Evolutionary conservation across 2,113 vertebrate species (phyloP).

Genomic region (Thermophis baileyi): DNA sequence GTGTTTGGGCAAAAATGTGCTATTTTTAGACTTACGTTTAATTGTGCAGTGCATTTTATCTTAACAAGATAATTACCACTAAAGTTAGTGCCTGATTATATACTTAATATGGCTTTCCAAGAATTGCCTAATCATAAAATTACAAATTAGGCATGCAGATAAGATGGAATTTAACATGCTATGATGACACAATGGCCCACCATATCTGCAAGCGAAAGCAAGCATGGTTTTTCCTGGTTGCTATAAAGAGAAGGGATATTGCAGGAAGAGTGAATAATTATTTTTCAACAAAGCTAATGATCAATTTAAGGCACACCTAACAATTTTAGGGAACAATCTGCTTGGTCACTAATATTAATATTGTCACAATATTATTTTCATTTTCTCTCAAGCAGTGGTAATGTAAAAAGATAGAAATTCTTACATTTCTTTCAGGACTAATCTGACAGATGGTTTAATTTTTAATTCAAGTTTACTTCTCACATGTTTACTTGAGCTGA

Average conservation of each 20-base stretch:
- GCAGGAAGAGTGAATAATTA: neutral
- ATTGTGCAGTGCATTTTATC: constrained; percentile 48
- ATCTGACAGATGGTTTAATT: neutral
- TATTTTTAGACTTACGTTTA: constrained; percentile 39
- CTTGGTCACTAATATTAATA: neutral
- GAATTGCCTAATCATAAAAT: constrained; percentile 64
- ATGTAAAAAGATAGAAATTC: neutral
- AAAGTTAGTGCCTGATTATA: constrained; percentile 53
- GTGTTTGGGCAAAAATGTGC: neutral
- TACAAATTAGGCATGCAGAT: constrained; percentile 61
- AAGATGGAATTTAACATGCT: constrained; percentile 59
- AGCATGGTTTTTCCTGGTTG: constrained; percentile 38
- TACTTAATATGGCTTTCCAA: constrained; percentile 56
- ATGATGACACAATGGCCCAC: constrained; percentile 54
- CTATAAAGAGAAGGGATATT: neutral
- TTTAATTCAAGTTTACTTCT: neutral
- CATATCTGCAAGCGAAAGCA: constrained; percentile 56
- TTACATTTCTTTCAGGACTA: neutral
- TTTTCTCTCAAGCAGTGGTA: neutral
- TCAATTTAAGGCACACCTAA: neutral
- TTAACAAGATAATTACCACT: constrained; percentile 54
- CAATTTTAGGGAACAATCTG: constrained; percentile 1
- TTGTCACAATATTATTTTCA: neutral
- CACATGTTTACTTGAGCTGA: neutral
- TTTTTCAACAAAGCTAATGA: neutral